Base-by-base conservation (phyloP, 1,140 invertebrate genomes). In the Coptotermes formosanus region DNA sequence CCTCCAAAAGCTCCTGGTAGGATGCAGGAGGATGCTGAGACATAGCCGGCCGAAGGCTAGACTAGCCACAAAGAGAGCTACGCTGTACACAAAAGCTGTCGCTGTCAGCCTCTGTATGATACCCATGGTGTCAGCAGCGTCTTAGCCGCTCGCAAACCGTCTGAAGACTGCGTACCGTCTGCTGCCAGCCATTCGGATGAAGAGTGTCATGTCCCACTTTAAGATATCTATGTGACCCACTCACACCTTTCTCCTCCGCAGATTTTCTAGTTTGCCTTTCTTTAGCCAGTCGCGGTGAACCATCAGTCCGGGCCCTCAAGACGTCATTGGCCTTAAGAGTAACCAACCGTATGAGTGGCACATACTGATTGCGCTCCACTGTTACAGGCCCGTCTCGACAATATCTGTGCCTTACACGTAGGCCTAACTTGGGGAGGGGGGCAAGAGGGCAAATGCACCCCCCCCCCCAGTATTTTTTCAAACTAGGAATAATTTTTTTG, bases 1-100 rank as follows among this genome's bases (percentile, higher is more conserved):
- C 75, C 30, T 81, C 59, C 59, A 85, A 14, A 85, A 64, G 3
- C 32, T 82, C 38, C 64, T 81, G 48, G 38, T 75, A 38, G 85
- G 85, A 30, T 85, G 64, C n/a, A 75, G n/a, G 11, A 30, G 8
- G 8, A 75, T 75, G n/a, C 64, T 75, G 25, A 75, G 64, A 14
- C 64, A 30, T 30, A 75, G 25, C 9, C 64, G 25, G 64, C 25
- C 64, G 25, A 75, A 25, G 25, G 16, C n/a, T 16, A 75, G 7
- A 30, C 1, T 3, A 30, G 64, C 64, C 64, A 25, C 64, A 30
- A 75, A 6, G n/a, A n/a, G 14, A 30, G 64, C 64, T 12, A 30
- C n/a, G 64, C 64, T 75, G 64, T 75, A 75, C n/a, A 75, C 64
- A 25, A 75, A 75, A 8, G n/a, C 8, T 8, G 64, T 75, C 25